A percentile compares a stretch with the other conserved stretches of the same genome.
Evolutionary conservation across 2,888 invertebrate genomes (phyloP).

Genomic region (Dorcus parallelipipedus): DNA sequence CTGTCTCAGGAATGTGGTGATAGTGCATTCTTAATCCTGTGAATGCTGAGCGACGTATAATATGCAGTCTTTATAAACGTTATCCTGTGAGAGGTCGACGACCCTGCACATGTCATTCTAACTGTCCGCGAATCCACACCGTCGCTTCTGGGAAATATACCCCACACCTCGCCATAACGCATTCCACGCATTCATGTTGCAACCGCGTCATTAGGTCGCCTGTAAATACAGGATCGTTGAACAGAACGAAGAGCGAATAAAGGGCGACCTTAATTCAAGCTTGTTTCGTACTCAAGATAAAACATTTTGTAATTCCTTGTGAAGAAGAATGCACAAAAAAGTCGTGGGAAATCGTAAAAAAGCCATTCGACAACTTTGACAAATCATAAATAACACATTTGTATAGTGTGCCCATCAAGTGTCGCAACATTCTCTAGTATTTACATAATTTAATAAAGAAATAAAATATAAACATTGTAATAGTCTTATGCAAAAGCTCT

Average conservation of each 20-base stretch:
- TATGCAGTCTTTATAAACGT: conserved; percentile 11
- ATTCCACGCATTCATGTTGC: conserved; percentile 40
- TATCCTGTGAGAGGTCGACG: conserved; percentile 48
- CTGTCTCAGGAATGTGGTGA: too few species aligned
- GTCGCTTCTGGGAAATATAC: conserved; percentile 54
- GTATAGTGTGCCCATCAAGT: too few species aligned
- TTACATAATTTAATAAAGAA: too few species aligned
- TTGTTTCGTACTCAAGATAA: too few species aligned
- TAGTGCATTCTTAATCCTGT: conserved; percentile 5
- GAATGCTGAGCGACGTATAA: conserved; percentile 5
- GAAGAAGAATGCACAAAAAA: too few species aligned
- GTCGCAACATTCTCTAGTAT: too few species aligned
- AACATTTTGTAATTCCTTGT: too few species aligned
- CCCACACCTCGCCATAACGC: conserved; percentile 43
- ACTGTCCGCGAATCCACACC: conserved; percentile 47
- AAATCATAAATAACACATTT: too few species aligned
- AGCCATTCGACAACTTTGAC: too few species aligned
- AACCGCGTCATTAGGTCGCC: conserved; percentile 30
- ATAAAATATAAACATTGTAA: too few species aligned
- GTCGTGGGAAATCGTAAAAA: too few species aligned
- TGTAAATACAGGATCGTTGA: conserved; percentile 14
- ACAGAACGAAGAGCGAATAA: background rate
- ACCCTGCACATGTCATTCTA: conserved; percentile 49
- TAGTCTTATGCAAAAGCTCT: too few species aligned
- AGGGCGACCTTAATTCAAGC: background rate